Percentiles rank a stretch among this genome's conserved stretches.
These are phyloP conservation scores for Recurvirostra avosetta DNA, from an alignment of 2,113 vertebrate species.

Conservation along the genomic window DNA sequence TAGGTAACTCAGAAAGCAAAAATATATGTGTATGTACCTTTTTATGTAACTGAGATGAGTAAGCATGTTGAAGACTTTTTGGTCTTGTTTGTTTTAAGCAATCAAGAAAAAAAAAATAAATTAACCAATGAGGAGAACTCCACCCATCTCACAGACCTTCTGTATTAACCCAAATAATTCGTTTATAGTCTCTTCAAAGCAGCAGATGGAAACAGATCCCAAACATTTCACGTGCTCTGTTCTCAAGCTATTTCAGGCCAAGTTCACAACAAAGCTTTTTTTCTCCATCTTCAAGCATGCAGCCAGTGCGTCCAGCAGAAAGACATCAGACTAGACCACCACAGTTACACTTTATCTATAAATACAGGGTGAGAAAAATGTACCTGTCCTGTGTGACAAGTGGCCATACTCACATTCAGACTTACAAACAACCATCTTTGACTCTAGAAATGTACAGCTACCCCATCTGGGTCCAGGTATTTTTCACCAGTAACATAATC, in stretches of 20 bases:
- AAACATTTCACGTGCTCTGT: accelerated
- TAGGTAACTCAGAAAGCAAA: not conserved
- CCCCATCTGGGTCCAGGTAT: not conserved
- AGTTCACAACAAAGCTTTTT: not conserved
- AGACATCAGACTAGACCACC: not conserved
- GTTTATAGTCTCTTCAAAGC: not conserved
- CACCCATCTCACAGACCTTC: not conserved
- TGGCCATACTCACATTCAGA: not conserved
- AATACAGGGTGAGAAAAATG: not conserved
- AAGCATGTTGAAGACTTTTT: not conserved
- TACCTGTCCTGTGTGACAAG: not conserved
- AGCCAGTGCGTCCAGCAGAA: not conserved
- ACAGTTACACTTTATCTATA: not conserved
- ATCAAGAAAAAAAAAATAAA: not conserved
- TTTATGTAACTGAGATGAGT: not conserved
- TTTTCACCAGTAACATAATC: accelerated
- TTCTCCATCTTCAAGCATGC: not conserved
- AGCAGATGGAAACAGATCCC: not conserved
- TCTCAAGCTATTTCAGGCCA: not conserved
- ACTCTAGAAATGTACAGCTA: not conserved
- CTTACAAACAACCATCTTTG: not conserved
- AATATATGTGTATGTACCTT: not conserved
- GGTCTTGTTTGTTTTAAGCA: not conserved
- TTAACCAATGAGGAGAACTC: not conserved
- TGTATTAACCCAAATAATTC: not conserved